Conservation (phyloP, 2,888 invertebrate species). For the Theristus sp. region DNA sequence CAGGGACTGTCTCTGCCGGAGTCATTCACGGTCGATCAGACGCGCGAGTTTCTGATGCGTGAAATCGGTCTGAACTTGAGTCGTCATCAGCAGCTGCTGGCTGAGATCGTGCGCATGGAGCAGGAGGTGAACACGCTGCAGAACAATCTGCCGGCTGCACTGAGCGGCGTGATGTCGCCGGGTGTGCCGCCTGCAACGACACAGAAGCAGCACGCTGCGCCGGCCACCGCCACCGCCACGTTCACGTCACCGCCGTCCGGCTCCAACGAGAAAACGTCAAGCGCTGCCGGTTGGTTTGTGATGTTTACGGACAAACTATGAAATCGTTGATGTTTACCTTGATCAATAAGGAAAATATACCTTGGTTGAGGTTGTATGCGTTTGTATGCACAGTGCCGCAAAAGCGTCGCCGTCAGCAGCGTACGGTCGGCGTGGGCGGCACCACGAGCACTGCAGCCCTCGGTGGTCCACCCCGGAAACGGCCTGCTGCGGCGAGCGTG, state of each 20-base stretch:
- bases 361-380: no score
- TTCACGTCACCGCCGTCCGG: neutral
- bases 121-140: constrained; percentile 1
- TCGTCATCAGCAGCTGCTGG: neutral
- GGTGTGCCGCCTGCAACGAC: no score
- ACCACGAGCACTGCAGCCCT: no score
- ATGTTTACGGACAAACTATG: no score
- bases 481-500: no score
- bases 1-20: neutral
- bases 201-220: neutral
- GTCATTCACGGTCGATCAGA: neutral
- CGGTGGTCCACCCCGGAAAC: neutral
- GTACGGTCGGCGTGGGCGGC: no score
- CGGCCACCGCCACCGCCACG: neutral
- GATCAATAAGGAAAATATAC: no score
- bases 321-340: no score
- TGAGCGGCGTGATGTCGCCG: no score
- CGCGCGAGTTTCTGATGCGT: constrained; percentile 1
- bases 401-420: no score
- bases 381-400: no score
- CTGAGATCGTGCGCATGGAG: constrained; percentile 3
- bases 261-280: no score
- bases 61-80: constrained; percentile 3
- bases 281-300: neutral
- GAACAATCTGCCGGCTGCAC: neutral